Base-by-base conservation (phyloP, 2,797 vertebrate species). In the Myotis daubentonii region DNA sequence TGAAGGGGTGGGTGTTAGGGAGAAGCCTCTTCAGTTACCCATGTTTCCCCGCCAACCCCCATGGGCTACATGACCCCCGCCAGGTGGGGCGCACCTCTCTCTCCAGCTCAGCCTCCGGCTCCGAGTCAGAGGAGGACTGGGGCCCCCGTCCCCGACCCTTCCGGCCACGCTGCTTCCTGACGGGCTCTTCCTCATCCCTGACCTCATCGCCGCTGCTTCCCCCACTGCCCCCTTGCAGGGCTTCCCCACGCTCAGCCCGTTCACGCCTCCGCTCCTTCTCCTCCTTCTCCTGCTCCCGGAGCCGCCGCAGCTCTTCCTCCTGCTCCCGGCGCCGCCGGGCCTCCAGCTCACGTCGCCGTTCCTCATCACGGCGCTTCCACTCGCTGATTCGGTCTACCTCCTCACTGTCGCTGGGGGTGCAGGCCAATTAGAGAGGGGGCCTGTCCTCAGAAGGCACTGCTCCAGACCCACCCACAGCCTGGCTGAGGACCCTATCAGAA, bases 281-380 rank as follows among this genome's bases (percentile, higher is more conserved):
- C 91, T 99, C 99, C 93, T 99, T 99, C 97, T 99, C 99, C 87
- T 99, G 98, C 96, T 99, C 99, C 0, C 99, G 98, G 51, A 99
- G 98, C 92, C 98, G 98, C 0, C 99, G 99, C 81, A 99, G 98
- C 97, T 99, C 99, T 94, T 99, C 99, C 0, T 99, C 99, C 98
- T 99, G 99, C 92, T 99, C 99, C 38, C 98, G 99, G 98, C 99
- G 99, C 98, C 99, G 98, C 16, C 99, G 98, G 66, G 99, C 99
- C 96, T 99, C 99, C 87, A 99, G 98, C 97, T 99, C 99, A 5
- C 98, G 98, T 9, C 98, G 97, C 3, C 99, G 98, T 85, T 99
- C 99, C 95, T 99, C 99, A 0, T 99, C 99, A 7, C 99, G 97
- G 88, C 99, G 99, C 97, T 99, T 99, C 99, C 99, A 99, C 87